Evolutionary conservation across 2,113 vertebrate genomes (phyloP).

Genomic region (Haliaeetus leucogaster): DNA sequence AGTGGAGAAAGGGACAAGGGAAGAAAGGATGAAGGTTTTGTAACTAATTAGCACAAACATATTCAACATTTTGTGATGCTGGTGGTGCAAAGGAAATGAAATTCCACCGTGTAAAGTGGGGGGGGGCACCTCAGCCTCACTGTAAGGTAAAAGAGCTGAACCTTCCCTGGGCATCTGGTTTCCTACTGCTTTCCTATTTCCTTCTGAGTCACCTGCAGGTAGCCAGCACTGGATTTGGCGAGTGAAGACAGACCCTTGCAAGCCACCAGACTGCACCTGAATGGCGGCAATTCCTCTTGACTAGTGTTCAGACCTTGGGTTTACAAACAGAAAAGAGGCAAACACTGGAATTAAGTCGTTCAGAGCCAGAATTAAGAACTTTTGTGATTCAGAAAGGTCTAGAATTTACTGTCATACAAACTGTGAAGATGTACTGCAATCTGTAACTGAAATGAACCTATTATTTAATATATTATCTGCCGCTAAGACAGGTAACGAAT

Average conservation of each 20-base stretch:
- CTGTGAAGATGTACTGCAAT: neutral
- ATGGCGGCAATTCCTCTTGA: neutral
- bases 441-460: neutral
- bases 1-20: neutral
- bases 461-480: neutral
- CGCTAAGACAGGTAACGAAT: neutral
- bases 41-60: neutral
- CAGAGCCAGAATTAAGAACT: neutral
- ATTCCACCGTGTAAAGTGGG: neutral
- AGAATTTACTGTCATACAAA: neutral
- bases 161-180: neutral
- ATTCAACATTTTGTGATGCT: neutral
- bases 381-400: neutral
- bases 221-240: neutral
- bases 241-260: neutral
- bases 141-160: neutral
- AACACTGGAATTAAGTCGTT: neutral
- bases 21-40: neutral
- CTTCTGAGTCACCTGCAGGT: neutral
- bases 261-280: neutral
- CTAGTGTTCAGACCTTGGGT: neutral
- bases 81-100: neutral
- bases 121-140: rapidly evolving
- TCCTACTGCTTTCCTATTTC: neutral
- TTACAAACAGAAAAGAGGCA: neutral